Evolutionary conservation across 1,140 invertebrate species (phyloP).

Genomic region (Achroia grisella): DNA sequence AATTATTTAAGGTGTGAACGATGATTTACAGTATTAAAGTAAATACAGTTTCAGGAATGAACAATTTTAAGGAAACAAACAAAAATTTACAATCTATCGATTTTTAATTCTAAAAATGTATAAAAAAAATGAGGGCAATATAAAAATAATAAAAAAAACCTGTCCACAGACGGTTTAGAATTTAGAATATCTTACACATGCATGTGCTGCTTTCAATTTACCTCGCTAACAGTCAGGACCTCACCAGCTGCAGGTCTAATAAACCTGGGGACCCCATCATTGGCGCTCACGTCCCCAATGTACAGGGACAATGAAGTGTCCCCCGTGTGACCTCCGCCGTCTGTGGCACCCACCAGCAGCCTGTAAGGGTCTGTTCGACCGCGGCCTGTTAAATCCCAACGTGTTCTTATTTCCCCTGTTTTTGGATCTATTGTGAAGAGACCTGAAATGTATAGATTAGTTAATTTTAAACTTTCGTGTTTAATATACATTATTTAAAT

Average conservation of each 20-base stretch:
- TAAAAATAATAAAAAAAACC: too few species aligned
- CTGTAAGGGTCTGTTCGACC: constrained; percentile 84
- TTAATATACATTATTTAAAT: too few species aligned
- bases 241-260: constrained; percentile 82
- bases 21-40: too few species aligned
- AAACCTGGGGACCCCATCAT: constrained; percentile 87
- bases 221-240: constrained; percentile 81
- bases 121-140: too few species aligned
- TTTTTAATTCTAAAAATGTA: too few species aligned
- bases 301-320: constrained; percentile 80
- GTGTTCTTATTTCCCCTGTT: constrained; percentile 81
- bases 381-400: constrained; percentile 80
- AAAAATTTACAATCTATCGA: too few species aligned
- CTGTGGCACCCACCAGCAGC: constrained; percentile 80
- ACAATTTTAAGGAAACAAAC: too few species aligned
- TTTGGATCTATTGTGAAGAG: constrained; percentile 79
- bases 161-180: too few species aligned
- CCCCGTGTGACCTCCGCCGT: constrained; percentile 79
- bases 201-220: constrained; percentile 17
- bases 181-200: too few species aligned
- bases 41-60: too few species aligned
- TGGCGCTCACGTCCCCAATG: constrained; percentile 87
- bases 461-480: not conserved
- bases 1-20: too few species aligned
- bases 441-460: constrained; percentile 45